Evolutionary conservation across 2,888 invertebrate genomes (phyloP), one percentile per base, ranked within the genome.

Genomic region (Theretra japonica): DNA sequence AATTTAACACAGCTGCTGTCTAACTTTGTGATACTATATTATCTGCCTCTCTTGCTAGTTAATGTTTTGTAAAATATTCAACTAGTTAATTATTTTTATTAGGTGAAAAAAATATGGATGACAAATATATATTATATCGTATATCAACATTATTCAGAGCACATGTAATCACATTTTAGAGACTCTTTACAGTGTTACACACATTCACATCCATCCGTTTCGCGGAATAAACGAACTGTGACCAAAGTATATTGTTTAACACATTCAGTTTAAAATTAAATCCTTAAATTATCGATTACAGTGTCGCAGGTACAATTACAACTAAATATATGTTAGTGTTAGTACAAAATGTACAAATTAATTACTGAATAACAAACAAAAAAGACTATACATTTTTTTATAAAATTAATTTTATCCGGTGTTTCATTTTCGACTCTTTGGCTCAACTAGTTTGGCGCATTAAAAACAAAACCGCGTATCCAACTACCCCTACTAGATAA

Each of bases 281-380:
- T 65, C 48, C 65, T 65, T 65, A 65, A 65, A 65, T 48, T 65
- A 65, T 65, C 17, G 65, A 65, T 65, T 65, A 65, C 65, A 65
- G 41, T 65, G 65, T 65, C 41, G 69, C 69, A 70, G 76, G 78
- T 78, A 78, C 78, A 73, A 71, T 70, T 75, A 74, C 74, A 73
- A 75, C 73, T 74, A 76, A 56, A 48, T 23, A 60, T 28, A 70
- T 60, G 74, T 78, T 78, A 76, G 72, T 75, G 73, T 72, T 65
- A 72, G 75, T 78, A 75, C 68, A 75, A 73, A 72, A 70, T 70
- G 58, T 70, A 70, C 69, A 70, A 70, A 70, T 69, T 56, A 50
- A 69, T 50, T 69, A 41, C 19, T 70, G 33, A 69, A 57, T 70
- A 70, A 70, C 15, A 58, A 70, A 41, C 41, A 70, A 69, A 69